Evolutionary conservation across 1,140 invertebrate species (phyloP), one percentile per base, ranked within the genome.

Genomic region (Mylabris phalerata): DNA sequence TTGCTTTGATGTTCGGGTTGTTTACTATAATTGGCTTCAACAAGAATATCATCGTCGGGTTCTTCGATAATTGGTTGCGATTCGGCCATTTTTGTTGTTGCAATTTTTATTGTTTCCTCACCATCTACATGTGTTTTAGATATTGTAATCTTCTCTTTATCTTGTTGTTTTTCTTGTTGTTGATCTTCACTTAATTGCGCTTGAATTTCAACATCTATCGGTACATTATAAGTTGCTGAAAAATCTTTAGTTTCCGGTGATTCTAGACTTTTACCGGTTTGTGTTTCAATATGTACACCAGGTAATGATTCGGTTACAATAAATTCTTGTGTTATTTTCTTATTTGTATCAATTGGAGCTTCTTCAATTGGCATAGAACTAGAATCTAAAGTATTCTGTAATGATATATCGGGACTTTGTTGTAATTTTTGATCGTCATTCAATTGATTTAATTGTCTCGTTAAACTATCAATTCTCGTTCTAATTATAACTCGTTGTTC

Each of bases 61-160:
- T 82, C 77, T 27, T 80, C 77, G 9, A 71, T 52, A 6, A 68
- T 63, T 0, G 72, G 63, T 46, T 80, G 77, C 48, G 79, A 75
- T 24, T 76, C 73, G 0, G 73, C 57, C 43, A 84, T 77, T 3
- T 81, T 78, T 62, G 80, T 82, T 9, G 85, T 89, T 6, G 85
- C 83, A 59, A 90, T 88, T 75, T 89, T 84, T 63, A 90, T 88
- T 0, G 86, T 86, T 71, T 90, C 86, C 68, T 88, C 81, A 24
- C 82, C 84, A 52, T 81, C 84, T 48, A 81, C 80, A 7, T 80
- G 77, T 7, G 77, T 84, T 72, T 89, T 86, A 6, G 79, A 78
- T 0, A 90, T 82, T 69, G 84, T 80, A 58, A 90, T 88, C 40
- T 82, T 84, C 71, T 88, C 86, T n/a, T 81, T 77, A 19, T 19